Conservation (phyloP, 2,113 vertebrate species). For the Gila orcuttii region DNA sequence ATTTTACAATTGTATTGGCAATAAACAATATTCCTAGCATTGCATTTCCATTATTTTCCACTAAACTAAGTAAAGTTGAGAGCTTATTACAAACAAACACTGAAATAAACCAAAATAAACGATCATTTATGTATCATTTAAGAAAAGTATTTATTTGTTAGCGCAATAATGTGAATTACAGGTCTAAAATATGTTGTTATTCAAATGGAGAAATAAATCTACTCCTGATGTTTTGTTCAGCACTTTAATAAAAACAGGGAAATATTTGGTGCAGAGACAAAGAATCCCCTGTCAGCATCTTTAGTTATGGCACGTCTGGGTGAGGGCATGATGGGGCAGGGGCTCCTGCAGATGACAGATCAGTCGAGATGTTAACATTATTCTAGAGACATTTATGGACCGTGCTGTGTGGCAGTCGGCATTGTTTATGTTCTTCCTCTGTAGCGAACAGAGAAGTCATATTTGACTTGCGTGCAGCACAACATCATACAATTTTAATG, state of each 20-base stretch:
- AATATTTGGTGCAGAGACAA: background rate
- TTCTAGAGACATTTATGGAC: slow-evolving; percentile 74
- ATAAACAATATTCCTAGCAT: slow-evolving; percentile 12
- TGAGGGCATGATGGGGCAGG: background rate
- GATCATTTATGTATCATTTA: background rate
- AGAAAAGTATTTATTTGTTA: background rate
- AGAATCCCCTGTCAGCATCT: slow-evolving; percentile 18
- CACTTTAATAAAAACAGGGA: slow-evolving; percentile 17
- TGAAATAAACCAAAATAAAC: background rate
- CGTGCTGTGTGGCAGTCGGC: slow-evolving; percentile 74
- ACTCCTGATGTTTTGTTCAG: background rate
- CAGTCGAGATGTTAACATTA: slow-evolving; percentile 64
- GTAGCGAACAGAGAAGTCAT: slow-evolving; percentile 74
- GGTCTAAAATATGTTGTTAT: slow-evolving; percentile 19
- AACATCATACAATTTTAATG: slow-evolving; percentile 81
- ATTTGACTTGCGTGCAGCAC: slow-evolving; percentile 74
- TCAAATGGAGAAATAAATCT: slow-evolving; percentile 19
- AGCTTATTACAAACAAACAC: slow-evolving; percentile 27
- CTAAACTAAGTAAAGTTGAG: background rate
- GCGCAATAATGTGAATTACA: background rate
- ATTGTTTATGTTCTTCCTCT: slow-evolving; percentile 73
- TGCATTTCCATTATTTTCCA: slow-evolving; percentile 6
- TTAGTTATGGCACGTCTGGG: slow-evolving; percentile 1
- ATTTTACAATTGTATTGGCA: slow-evolving; percentile 3
- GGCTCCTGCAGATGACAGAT: slow-evolving; percentile 70